Evolutionary conservation across 1,140 invertebrate species (phyloP).

Genomic region (Eriocheir sinensis): DNA sequence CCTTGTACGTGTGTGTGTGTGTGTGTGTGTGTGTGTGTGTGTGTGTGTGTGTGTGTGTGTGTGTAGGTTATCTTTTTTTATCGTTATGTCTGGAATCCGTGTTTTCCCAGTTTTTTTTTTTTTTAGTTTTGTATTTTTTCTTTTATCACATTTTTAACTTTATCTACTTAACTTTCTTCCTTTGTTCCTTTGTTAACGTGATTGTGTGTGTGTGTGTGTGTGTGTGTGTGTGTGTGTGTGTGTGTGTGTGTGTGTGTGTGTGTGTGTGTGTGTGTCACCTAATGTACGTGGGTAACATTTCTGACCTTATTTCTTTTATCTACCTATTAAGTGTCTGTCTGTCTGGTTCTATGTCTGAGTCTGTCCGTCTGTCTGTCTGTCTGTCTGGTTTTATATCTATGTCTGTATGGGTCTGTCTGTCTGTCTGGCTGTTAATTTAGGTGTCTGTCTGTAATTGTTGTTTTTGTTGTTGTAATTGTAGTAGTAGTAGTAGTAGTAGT

Average conservation of each 20-base stretch:
- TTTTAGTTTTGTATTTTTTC: neutral
- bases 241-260: neutral
- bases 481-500: too few species aligned
- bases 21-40: too few species aligned
- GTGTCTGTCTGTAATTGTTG: too few species aligned
- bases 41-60: neutral
- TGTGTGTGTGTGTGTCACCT: neutral
- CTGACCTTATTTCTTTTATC: neutral
- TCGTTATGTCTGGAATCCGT: neutral
- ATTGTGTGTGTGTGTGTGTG: neutral
- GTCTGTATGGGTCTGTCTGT: neutral
- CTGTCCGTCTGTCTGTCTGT: too few species aligned
- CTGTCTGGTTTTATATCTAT: too few species aligned
- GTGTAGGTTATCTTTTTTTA: neutral
- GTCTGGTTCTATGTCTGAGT: too few species aligned
- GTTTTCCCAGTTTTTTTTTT: too few species aligned
- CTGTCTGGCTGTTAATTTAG: neutral
- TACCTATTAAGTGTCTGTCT: too few species aligned
- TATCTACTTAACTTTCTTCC: neutral
- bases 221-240: constrained; percentile 36
- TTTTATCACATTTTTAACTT: neutral
- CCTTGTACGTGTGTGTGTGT: too few species aligned
- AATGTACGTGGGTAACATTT: too few species aligned
- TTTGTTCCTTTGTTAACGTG: too few species aligned
- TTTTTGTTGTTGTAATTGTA: too few species aligned